Conservation (phyloP, 2,113 vertebrate genomes). For the Sisor rabdophorus region DNA sequence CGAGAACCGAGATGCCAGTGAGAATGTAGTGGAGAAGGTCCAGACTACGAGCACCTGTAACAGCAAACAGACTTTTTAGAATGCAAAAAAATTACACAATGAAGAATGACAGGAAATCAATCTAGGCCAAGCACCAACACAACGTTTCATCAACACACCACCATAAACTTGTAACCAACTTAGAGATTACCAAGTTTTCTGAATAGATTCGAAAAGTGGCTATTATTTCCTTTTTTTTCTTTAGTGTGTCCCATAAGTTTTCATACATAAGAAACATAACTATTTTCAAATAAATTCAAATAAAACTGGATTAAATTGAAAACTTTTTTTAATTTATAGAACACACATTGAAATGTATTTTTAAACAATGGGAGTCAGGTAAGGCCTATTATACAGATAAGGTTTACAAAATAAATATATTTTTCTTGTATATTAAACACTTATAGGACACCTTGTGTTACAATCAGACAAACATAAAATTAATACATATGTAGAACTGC, state of each 20-base stretch:
- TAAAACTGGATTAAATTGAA: no score
- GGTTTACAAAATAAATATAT: no score
- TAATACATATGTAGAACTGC: no score
- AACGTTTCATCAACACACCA: background rate
- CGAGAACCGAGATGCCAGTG: conserved; percentile 29
- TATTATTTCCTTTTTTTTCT: background rate
- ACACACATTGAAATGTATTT: no score
- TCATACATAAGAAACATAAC: background rate
- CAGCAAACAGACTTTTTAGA: background rate
- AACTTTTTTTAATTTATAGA: no score
- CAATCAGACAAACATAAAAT: no score
- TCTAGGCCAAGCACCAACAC: conserved; percentile 18
- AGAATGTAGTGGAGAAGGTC: background rate
- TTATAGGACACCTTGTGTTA: no score
- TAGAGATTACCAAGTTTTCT: background rate
- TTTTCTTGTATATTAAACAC: no score
- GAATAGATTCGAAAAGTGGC: background rate
- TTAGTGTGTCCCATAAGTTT: no score
- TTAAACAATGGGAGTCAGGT: no score
- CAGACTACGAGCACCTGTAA: background rate
- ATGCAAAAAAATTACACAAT: background rate
- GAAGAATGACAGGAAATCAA: conserved; percentile 30
- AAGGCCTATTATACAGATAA: no score
- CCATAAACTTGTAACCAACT: background rate
- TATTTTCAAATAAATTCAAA: background rate